These are phyloP conservation scores for Ladona fulva DNA, from an alignment of 1,140 invertebrate genomes.

Conservation along the genomic window DNA sequence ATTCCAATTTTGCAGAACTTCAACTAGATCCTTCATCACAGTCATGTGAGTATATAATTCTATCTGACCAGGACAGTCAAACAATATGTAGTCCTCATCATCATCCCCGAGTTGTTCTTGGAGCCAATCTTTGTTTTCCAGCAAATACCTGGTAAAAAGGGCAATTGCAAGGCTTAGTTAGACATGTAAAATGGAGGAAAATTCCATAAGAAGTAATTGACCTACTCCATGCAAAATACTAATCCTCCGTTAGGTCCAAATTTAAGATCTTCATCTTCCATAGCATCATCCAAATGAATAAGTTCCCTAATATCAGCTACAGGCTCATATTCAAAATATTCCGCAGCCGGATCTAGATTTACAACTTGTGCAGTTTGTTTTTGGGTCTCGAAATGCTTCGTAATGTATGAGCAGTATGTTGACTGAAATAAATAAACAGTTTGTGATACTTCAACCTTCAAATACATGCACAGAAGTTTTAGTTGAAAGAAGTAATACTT, in stretches of 20 bases:
- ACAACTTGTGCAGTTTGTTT: conserved; percentile 75
- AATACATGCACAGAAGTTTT: not conserved
- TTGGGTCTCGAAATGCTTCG: conserved; percentile 67
- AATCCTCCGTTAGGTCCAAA: conserved; percentile 97
- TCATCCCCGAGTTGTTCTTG: conserved; percentile 70
- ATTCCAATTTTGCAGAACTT: conserved; percentile 74
- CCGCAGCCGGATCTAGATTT: conserved; percentile 96
- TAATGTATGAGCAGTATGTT: conserved; percentile 87
- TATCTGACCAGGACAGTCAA: conserved; percentile 98
- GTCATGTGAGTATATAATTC: conserved; percentile 95
- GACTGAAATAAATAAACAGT: conserved; percentile 49
- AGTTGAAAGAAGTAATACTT: conserved; percentile 45
- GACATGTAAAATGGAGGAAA: not conserved
- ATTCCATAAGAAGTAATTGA: conserved; percentile 27
- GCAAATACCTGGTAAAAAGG: conserved; percentile 80
- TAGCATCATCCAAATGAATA: conserved; percentile 90
- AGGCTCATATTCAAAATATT: conserved; percentile 87
- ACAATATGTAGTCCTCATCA: conserved; percentile 91
- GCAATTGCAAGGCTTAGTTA: no score
- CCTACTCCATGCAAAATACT: conserved; percentile 92
- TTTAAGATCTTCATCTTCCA: conserved; percentile 90
- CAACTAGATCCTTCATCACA: conserved; percentile 74
- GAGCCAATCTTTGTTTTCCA: conserved; percentile 88
- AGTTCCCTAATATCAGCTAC: conserved; percentile 84
- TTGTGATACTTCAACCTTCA: not conserved